These are phyloP conservation scores for Nycticebus coucang DNA, from an alignment of 2,113 vertebrate genomes.

Conservation along the genomic window DNA sequence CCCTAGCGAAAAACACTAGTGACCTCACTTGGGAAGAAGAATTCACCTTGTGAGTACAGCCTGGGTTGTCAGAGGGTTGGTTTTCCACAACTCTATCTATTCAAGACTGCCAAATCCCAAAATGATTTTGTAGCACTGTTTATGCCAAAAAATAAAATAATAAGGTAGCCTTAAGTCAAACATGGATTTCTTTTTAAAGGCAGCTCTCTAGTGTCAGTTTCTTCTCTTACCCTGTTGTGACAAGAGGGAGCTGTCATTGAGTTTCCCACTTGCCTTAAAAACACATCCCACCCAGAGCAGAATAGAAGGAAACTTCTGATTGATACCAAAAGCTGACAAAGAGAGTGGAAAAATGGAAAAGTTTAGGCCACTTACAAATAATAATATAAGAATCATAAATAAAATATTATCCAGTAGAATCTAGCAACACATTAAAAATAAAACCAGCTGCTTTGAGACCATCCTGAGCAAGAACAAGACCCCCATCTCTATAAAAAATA, in stretches of 20 bases:
- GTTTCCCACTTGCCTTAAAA: background rate
- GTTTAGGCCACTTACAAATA: background rate
- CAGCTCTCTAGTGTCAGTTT: rapidly evolving
- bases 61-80: rapidly evolving
- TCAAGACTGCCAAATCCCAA: too few species aligned
- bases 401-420: background rate
- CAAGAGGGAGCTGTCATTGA: rapidly evolving
- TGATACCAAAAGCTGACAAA: too few species aligned
- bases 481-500: too few species aligned
- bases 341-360: background rate
- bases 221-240: too few species aligned
- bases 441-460: background rate
- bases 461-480: too few species aligned
- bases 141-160: background rate
- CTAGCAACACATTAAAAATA: background rate
- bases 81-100: background rate
- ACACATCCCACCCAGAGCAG: background rate
- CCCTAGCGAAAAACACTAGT: constrained; percentile 83
- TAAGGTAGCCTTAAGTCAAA: background rate
- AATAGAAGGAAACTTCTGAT: background rate
- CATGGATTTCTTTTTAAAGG: background rate
- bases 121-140: rapidly evolving
- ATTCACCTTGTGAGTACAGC: constrained; percentile 93
- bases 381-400: background rate
- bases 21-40: constrained; percentile 93